Evolutionary conservation across 2,113 vertebrate species (phyloP).

Genomic region (Neotragus moschatus): DNA sequence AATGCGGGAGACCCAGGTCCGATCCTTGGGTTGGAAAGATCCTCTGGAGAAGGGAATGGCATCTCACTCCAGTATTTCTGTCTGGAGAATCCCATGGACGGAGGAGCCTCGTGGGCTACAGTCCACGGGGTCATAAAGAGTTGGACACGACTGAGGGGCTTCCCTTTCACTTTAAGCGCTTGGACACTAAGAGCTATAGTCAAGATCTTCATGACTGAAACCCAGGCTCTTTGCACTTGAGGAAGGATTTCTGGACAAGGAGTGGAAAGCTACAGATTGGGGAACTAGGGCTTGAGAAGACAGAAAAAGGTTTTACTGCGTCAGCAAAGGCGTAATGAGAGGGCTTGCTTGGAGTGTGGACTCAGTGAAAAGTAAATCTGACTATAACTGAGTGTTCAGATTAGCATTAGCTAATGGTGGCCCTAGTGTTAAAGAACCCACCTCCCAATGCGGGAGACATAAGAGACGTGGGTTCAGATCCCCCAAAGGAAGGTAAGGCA

Average conservation of each 20-base stretch:
- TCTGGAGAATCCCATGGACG: background rate
- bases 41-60: background rate
- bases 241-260: background rate
- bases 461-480: background rate
- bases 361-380: background rate
- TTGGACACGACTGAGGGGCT: background rate
- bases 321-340: background rate
- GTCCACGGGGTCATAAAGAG: background rate
- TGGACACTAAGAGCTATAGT: background rate
- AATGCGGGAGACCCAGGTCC: fast-evolving
- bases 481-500: background rate
- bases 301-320: fast-evolving
- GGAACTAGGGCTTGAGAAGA: background rate
- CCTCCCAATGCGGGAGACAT: background rate
- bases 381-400: background rate
- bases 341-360: background rate
- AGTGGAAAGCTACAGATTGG: too few species aligned
- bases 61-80: background rate
- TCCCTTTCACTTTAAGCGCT: background rate
- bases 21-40: background rate
- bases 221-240: background rate
- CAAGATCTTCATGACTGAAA: background rate
- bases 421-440: background rate
- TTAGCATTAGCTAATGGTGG: background rate
- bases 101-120: background rate